Base-by-base conservation (phyloP, 2,888 invertebrate genomes). In the Oligia latruncula region DNA sequence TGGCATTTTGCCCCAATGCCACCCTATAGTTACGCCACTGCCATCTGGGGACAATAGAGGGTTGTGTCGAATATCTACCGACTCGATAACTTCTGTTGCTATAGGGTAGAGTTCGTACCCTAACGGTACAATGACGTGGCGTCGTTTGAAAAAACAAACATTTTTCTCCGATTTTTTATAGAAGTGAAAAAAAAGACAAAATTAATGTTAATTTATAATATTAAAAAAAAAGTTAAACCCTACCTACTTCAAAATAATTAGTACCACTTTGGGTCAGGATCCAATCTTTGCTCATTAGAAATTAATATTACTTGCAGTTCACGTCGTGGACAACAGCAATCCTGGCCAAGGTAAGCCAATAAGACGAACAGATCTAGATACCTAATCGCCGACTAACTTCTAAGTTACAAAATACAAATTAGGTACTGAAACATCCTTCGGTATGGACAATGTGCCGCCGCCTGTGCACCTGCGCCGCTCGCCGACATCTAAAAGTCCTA, bases 311-410 rank as follows among this genome's bases (percentile, higher is more conserved):
- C 35, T 82, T 71, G 17, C 88, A 91, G 91, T 91, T 40, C 81
- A 88, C 6, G 13, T 87, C 60, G 89, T 91, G 67, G 91, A 91
- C 67, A 88, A 90, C 87, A 87, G 87, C 84, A 46, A 78, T 29
- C 73, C 81, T 29, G 60, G 29, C 9, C 65, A 71, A 76, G 80
- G 77, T 77, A 40, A 80, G 68, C 29, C 23, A 15, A 13, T 49
- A 29, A 23, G 15, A 80, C 35, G 58, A 72, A 71, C 52, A n/a
- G 11, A 40, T 20, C 40, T 62, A n/a, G 8, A 29, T 20, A 49
- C 6, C 6, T 40, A 40, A 81, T 6, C 17, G 35, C 8, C 11
- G 15, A 52, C 23, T 43, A 55, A 62, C 29, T 29, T 6, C 17
- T 49, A 49, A 0, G 15, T 49, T 49, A 49, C 2, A 15, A 49